Base-by-base conservation (phyloP, 2,113 vertebrate species). In the Thamnophis sirtalis region DNA sequence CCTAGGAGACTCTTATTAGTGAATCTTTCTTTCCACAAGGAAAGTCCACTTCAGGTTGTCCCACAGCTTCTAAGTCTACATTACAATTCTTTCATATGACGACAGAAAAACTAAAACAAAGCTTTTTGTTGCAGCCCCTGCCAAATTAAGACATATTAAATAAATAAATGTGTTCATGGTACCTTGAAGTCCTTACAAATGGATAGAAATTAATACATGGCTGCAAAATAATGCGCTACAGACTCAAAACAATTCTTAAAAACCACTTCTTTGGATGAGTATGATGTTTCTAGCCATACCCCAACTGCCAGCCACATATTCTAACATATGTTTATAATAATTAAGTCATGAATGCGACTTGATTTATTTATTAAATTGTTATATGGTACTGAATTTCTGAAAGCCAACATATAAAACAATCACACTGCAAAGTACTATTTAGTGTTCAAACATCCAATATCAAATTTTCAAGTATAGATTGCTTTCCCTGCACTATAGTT, bases 101-200 rank as follows among this genome's bases (percentile, higher is more conserved):
- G n/a, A 10, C 93, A 91, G 86, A 92, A 95, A 96, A 26, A 6
- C 5, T 90, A 26, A 38, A 93, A 90, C 56, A 5, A 11, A 87
- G 88, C 53, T 19, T 94, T 91, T 87, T 0, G 89, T 13, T 0
- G 1, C 87, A 28, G 89, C 84, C 4, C 10, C 33, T 8, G 8
- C 63, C 91, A 0, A 93, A 91, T 68, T 91, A 93, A 93, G 91
- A 49, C 2, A 0, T 91, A 92, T 88, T 89, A 84, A 17, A 91
- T 38, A 68, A 63, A 68, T 68, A 68, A 68, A 21, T 80, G 73
- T 86, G 84, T 21, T 60, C 15, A 94, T 63, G 90, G 38, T 91
- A 63, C 17, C 24, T 92, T 13, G 80, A 43, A 4, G 21, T 94
- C 89, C 90, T 92, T 2, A 92, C 84, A 89, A 94, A 84, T 58